A percentile compares a stretch with the other conserved stretches of the same genome.
Evolutionary conservation across 2,888 invertebrate genomes (phyloP).

Genomic region (Drosophila anceps): DNA sequence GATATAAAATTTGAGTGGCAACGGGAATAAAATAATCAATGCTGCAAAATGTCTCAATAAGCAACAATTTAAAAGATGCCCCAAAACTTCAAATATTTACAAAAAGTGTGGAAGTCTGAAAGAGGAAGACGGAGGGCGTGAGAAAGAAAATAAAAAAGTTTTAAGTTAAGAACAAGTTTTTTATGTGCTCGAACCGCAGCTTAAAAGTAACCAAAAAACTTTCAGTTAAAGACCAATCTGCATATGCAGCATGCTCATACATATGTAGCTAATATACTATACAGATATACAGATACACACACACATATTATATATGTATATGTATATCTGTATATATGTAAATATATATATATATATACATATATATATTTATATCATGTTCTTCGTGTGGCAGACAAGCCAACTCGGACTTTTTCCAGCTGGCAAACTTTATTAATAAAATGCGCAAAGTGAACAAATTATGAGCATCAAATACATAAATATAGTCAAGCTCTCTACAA

Average conservation of each 20-base stretch:
- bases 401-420: constrained; percentile 31
- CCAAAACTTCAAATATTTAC: constrained; percentile 33
- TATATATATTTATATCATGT: constrained; percentile 8
- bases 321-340: not conserved
- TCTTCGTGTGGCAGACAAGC: constrained; percentile 40
- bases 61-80: constrained; percentile 12
- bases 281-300: not conserved
- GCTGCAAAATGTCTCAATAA: constrained; percentile 17
- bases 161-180: constrained; percentile 28
- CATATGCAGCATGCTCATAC: constrained; percentile 26
- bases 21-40: constrained; percentile 26
- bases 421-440: constrained; percentile 77
- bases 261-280: constrained; percentile 2
- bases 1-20: constrained; percentile 16
- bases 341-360: constrained; percentile 2
- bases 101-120: not conserved
- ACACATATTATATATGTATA: too few species aligned
- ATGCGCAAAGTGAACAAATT: constrained; percentile 71
- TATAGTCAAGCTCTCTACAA: constrained; percentile 42
- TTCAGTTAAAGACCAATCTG: constrained; percentile 41
- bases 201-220: constrained; percentile 46
- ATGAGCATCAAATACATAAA: constrained; percentile 67
- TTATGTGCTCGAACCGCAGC: constrained; percentile 42
- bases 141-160: constrained; percentile 26
- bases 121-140: not conserved